These are phyloP conservation scores for Cosmopolites sordidus DNA, from an alignment of 2,888 invertebrate species.

Conservation along the genomic window DNA sequence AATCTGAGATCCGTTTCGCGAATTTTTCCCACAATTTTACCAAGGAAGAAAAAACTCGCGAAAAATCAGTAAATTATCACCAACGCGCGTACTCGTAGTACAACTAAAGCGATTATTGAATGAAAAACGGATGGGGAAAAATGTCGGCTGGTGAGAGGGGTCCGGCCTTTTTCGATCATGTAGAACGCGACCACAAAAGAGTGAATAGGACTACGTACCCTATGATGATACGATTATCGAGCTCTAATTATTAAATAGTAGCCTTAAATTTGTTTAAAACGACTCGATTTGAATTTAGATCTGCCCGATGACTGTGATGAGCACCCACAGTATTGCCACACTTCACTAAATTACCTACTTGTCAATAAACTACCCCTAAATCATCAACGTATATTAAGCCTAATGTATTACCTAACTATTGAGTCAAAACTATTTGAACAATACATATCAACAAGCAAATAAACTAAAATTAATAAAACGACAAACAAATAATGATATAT, in stretches of 20 bases:
- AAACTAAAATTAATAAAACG: too few relatives aligned
- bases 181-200: slow-evolving; percentile 34
- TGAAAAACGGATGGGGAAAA: slow-evolving; percentile 28
- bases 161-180: slow-evolving; percentile 27
- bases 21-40: neutral
- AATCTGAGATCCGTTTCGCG: neutral
- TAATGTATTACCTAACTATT: too few relatives aligned
- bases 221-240: slow-evolving; percentile 39
- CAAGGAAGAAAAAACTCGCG: slow-evolving; percentile 24
- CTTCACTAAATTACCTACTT: too few relatives aligned
- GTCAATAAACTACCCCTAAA: too few relatives aligned
- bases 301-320: slow-evolving; percentile 40
- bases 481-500: too few relatives aligned
- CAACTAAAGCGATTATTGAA: slow-evolving; percentile 24
- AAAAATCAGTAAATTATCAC: slow-evolving; percentile 24
- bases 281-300: slow-evolving; percentile 46
- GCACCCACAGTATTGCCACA: slow-evolving; percentile 42
- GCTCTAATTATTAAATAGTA: slow-evolving; percentile 43
- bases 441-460: too few relatives aligned
- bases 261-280: slow-evolving; percentile 43
- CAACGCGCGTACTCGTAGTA: slow-evolving; percentile 25
- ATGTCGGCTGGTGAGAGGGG: slow-evolving; percentile 31
- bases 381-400: too few relatives aligned
- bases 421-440: too few relatives aligned
- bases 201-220: slow-evolving; percentile 35